These are phyloP conservation scores for Lamellibrachia luymesi DNA, from an alignment of 1,140 invertebrate genomes.

Conservation along the genomic window DNA sequence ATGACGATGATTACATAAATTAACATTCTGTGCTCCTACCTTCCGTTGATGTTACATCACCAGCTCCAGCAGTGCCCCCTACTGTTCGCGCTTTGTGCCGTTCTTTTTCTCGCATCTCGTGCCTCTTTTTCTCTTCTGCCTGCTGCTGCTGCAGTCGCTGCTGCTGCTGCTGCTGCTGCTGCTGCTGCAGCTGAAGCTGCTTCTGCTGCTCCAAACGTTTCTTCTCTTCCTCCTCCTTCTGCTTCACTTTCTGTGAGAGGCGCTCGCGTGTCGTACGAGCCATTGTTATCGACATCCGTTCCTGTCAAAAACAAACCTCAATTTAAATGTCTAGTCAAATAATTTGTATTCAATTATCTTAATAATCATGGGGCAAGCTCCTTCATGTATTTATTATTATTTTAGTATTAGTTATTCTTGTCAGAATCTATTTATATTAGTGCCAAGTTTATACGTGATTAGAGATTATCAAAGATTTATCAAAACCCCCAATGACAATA, in stretches of 20 bases:
- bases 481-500: too few relatives aligned
- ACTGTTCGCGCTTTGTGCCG: constrained; percentile 42
- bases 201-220: constrained; percentile 19
- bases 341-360: too few relatives aligned
- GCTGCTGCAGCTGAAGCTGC: neutral
- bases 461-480: too few relatives aligned
- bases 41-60: neutral
- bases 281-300: neutral
- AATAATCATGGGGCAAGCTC: too few relatives aligned
- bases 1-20: too few relatives aligned
- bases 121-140: constrained; percentile 20
- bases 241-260: constrained; percentile 42
- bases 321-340: too few relatives aligned
- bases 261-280: constrained; percentile 20
- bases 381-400: too few relatives aligned
- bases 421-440: too few relatives aligned
- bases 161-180: constrained; percentile 13
- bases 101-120: constrained; percentile 44
- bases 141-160: constrained; percentile 20
- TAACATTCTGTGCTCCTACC: neutral
- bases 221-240: constrained; percentile 36
- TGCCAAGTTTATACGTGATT: too few relatives aligned
- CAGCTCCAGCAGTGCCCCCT: constrained; percentile 27
- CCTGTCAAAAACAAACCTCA: neutral
- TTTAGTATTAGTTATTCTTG: too few relatives aligned